Percentiles rank a stretch among this genome's conserved stretches.
These are phyloP conservation scores for Dichetophora obliterata DNA, from an alignment of 2,888 invertebrate species.

Conservation along the genomic window DNA sequence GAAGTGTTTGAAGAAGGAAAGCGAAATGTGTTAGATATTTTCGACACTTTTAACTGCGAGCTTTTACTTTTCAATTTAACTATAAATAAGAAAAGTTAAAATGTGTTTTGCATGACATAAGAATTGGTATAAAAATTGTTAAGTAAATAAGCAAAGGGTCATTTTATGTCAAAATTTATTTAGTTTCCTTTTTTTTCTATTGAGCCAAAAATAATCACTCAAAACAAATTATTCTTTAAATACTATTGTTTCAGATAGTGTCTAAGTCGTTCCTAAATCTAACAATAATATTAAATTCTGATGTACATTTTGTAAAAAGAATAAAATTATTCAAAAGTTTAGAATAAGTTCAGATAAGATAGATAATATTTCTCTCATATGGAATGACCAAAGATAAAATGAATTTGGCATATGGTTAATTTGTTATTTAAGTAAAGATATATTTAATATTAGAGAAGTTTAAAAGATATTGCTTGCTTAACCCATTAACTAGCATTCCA, in stretches of 20 bases:
- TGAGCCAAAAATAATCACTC: no score
- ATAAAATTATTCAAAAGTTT: no score
- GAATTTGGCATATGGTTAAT: not conserved
- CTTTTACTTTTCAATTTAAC: conserved; percentile 9
- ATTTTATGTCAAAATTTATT: not conserved
- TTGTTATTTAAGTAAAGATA: not conserved
- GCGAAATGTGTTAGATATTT: conserved; percentile 25
- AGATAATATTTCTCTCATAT: no score
- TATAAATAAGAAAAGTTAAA: conserved; percentile 13
- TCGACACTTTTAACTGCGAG: conserved; percentile 21
- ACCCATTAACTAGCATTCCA: not conserved
- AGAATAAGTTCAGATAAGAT: no score
- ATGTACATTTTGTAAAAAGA: no score
- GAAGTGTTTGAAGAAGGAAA: conserved; percentile 36
- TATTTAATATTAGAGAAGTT: not conserved
- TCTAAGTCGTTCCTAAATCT: no score
- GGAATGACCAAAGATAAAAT: not conserved
- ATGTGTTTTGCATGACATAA: not conserved
- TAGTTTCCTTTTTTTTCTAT: no score
- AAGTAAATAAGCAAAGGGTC: not conserved
- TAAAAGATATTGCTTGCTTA: not conserved
- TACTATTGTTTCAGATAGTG: no score
- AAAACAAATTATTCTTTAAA: no score
- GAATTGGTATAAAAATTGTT: not conserved
- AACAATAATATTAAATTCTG: no score